Conservation (phyloP, 2,113 vertebrate genomes). For the Xenopus laevis region DNA sequence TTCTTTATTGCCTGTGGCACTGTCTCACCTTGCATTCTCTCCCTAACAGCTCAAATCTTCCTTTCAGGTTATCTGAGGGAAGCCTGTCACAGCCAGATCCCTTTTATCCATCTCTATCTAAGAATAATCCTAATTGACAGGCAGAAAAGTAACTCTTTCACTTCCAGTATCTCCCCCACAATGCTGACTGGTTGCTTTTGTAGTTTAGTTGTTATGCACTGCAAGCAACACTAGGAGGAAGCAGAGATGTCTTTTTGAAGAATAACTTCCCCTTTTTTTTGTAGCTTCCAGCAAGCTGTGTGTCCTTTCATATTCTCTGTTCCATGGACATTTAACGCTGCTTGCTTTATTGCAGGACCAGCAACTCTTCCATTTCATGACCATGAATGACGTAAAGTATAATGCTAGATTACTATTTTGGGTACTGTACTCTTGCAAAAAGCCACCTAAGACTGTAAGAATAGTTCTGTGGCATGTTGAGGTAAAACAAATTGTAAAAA, state of each 20-base stretch:
- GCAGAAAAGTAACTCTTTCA: slow-evolving; percentile 34
- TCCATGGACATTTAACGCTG: not conserved
- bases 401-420: no score
- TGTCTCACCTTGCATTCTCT: slow-evolving; percentile 17
- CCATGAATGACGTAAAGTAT: no score
- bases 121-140: slow-evolving; percentile 32
- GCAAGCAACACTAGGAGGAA: slow-evolving; percentile 27
- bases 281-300: not conserved
- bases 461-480: no score
- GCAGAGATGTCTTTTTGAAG: not conserved
- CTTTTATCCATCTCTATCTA: slow-evolving; percentile 22
- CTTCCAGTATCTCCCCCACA: slow-evolving; percentile 10
- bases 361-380: no score
- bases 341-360: no score
- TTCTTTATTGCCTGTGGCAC: slow-evolving; percentile 14
- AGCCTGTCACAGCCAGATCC: slow-evolving; percentile 21
- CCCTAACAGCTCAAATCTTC: slow-evolving; percentile 9
- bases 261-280: not conserved
- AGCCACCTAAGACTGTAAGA: no score
- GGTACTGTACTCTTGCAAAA: no score
- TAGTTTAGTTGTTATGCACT: not conserved
- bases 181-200: slow-evolving; percentile 11
- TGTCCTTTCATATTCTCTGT: not conserved
- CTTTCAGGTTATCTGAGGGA: slow-evolving; percentile 27
- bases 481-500: no score